A percentile compares a stretch with the other conserved stretches of the same genome.
phyloP scores from a whole-genome alignment of 23 tunicate genomes.

The Clavelina lepadiformis region DNA sequence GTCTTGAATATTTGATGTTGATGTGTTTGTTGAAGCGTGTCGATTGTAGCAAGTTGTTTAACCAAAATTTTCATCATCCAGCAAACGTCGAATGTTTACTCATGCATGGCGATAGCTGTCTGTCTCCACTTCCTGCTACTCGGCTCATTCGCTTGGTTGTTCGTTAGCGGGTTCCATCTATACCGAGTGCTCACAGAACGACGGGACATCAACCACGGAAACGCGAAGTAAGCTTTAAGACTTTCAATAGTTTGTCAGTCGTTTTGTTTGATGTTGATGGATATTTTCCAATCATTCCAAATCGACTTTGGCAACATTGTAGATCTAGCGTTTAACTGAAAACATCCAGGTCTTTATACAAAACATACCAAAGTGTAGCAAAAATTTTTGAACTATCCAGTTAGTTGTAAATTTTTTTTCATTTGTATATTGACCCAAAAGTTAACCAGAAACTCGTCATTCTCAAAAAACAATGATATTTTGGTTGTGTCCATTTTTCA shows the following conservation, averaged over 20 bases:
- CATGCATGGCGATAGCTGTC: constrained; percentile 92
- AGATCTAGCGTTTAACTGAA: no score
- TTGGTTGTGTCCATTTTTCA: not conserved
- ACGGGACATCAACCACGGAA: constrained; percentile 70
- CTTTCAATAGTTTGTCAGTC: not conserved
- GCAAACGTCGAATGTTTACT: constrained; percentile 69
- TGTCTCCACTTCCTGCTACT: constrained; percentile 79
- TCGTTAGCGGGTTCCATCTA: constrained; percentile 79
- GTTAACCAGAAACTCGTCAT: not conserved
- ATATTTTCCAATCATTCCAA: no score
- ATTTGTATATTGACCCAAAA: no score
- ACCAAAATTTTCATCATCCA: constrained; percentile 1
- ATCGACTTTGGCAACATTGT: no score
- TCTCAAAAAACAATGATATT: not conserved
- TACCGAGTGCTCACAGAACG: constrained; percentile 75
- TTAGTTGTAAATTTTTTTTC: no score
- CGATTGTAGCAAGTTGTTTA: not conserved
- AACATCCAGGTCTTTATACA: no score
- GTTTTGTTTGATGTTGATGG: not conserved
- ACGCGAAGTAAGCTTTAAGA: constrained; percentile 40
- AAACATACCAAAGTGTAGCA: no score
- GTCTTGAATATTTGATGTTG: not conserved
- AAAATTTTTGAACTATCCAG: no score
- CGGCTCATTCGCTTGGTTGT: constrained; percentile 76
- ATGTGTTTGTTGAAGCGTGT: not conserved